Conservation (phyloP, 2,797 vertebrate genomes). For the Cyprinella venusta region DNA sequence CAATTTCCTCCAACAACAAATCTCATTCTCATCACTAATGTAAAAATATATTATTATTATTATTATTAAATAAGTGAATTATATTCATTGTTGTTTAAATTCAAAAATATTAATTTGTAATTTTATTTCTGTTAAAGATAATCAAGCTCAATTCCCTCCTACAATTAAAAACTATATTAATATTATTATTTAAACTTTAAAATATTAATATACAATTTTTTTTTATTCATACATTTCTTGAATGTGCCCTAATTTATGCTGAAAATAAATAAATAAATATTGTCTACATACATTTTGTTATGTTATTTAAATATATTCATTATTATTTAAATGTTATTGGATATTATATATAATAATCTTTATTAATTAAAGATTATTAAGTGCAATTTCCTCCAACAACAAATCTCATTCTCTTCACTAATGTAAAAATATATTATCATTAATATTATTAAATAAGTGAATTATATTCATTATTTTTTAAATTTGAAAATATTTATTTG, state of each 20-base stretch:
- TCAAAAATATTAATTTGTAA: neutral
- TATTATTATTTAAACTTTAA: neutral
- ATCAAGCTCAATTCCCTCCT: neutral
- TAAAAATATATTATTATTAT: neutral
- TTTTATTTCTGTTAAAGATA: neutral
- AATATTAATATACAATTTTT: neutral
- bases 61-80: neutral
- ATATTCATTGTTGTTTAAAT: neutral
- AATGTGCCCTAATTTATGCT: no score
- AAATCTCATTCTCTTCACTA: neutral
- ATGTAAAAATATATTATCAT: neutral
- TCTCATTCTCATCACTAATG: neutral
- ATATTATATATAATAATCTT: no score
- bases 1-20: neutral
- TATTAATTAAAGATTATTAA: neutral
- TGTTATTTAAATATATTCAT: neutral
- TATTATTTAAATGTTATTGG: neutral
- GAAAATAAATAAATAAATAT: no score
- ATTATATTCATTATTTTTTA: neutral
- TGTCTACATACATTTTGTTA: no score
- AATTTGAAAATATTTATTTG: neutral
- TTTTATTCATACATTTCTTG: neutral
- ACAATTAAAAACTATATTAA: neutral
- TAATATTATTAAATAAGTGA: neutral
- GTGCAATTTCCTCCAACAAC: neutral